Evolutionary conservation across 2,797 vertebrate species (phyloP), one percentile per base, ranked within the genome.

Genomic region (Spinibarbus caldwelli): DNA sequence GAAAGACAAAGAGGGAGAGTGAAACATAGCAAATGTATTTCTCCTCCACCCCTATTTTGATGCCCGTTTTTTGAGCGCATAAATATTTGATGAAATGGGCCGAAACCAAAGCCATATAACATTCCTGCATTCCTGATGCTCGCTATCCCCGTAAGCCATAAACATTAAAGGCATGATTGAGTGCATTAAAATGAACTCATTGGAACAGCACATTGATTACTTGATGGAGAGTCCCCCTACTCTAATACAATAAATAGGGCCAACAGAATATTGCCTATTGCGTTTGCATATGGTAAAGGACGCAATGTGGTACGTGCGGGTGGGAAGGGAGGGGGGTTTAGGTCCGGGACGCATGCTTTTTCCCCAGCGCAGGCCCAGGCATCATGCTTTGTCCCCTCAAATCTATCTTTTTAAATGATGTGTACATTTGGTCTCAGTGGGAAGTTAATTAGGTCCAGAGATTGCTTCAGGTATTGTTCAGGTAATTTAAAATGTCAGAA

Each of bases 151-250:
- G 94, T 96, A 95, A 98, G 96, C 97, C 96, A 97, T 96, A 94
- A 97, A 97, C 97, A 97, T 98, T 97, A 97, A 96, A 95, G 94
- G 92, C 94, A 94, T 96, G 97, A 99, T 98, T 97, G 97, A 97
- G 95, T 96, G 96, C 96, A 97, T 98, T 97, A 97, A 98, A 98
- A 98, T 98, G 96, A 98, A 97, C 96, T 96, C 96, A 96, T 97
- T 97, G 96, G 96, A 96, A 97, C 95, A 96, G 95, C 94, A 95
- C 96, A 97, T 97, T 98, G 97, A 98, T 98, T 97, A 98, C 96
- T 96, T 94, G 95, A 96, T 96, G 96, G 94, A 92, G 85, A 66
- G 29, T 79, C 80, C 73, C 87, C 93, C 82, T 90, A 92, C 93
- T 94, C 93, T 95, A 94, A 87, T 92, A 94, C 94, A 94, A 95